These are phyloP conservation scores for Mythimna lalbum DNA, from an alignment of 2,888 invertebrate genomes.

Conservation along the genomic window DNA sequence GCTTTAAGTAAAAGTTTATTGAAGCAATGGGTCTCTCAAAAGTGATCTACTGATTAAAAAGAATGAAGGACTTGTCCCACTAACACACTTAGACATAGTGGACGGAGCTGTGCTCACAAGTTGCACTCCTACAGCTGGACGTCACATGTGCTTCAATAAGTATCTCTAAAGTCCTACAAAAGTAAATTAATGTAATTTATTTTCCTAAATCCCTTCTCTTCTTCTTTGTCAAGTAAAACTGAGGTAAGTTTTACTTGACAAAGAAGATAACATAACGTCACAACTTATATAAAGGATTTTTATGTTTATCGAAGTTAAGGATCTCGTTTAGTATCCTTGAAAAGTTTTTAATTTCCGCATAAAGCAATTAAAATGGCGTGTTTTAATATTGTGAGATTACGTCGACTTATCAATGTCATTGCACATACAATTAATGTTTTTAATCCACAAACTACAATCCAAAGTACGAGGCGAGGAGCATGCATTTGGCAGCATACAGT, in stretches of 20 bases:
- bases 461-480: slow-evolving; percentile 73
- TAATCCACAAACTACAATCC: slow-evolving; percentile 71
- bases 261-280: slow-evolving; percentile 14
- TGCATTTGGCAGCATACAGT: slow-evolving; percentile 79
- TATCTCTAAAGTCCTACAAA: slow-evolving; percentile 49
- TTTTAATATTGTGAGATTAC: slow-evolving; percentile 44
- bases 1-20: slow-evolving; percentile 31
- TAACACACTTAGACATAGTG: slow-evolving; percentile 34
- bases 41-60: slow-evolving; percentile 26
- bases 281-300: too few species aligned
- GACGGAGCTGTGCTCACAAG: slow-evolving; percentile 36
- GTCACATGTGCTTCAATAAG: slow-evolving; percentile 44
- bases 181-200: slow-evolving; percentile 33
- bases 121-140: slow-evolving; percentile 45
- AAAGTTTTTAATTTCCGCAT: slow-evolving; percentile 30
- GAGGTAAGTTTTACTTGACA: slow-evolving; percentile 18
- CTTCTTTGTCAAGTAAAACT: too few species aligned
- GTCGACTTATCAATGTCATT: slow-evolving; percentile 59
- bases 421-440: slow-evolving; percentile 63
- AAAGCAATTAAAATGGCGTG: slow-evolving; percentile 25
- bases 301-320: slow-evolving; percentile 7
- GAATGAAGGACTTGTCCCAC: slow-evolving; percentile 27
- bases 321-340: slow-evolving; percentile 42
- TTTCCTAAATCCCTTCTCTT: slow-evolving; percentile 48
- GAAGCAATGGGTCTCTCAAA: slow-evolving; percentile 37